These are phyloP conservation scores for Isurus oxyrinchus DNA, from an alignment of 2,113 vertebrate species.

Conservation along the genomic window DNA sequence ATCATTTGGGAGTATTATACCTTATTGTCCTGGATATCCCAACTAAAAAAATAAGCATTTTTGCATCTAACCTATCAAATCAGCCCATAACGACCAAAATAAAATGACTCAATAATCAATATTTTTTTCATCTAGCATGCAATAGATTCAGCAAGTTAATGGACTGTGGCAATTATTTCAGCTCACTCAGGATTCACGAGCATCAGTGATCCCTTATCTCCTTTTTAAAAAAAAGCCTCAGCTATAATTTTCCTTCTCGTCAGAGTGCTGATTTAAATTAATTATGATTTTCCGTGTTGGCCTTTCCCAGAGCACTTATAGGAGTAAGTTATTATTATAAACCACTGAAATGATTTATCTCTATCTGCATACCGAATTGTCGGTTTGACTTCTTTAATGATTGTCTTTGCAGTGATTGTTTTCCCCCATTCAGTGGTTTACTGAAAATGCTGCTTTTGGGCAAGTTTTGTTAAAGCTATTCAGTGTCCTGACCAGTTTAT, in stretches of 20 bases:
- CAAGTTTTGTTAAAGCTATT: background rate
- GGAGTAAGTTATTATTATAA: constrained; percentile 2
- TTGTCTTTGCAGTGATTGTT: background rate
- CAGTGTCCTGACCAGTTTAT: background rate
- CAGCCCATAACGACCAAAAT: background rate
- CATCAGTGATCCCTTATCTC: constrained; percentile 14
- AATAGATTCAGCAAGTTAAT: background rate
- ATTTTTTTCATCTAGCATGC: background rate
- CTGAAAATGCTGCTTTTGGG: background rate
- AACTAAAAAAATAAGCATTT: background rate
- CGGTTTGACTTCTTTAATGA: background rate
- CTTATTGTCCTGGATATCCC: background rate
- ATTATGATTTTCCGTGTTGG: constrained; percentile 5
- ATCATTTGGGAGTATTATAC: background rate
- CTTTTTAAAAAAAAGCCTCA: constrained; percentile 19
- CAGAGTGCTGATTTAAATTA: constrained; percentile 33
- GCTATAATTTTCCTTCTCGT: background rate
- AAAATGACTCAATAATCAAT: background rate
- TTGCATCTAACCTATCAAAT: background rate
- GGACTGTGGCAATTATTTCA: constrained; percentile 7
- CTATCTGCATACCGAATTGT: background rate
- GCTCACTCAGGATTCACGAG: constrained; percentile 12
- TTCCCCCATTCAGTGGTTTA: background rate
- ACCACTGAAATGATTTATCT: background rate
- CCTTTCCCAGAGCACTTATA: constrained; percentile 1